These are phyloP conservation scores for Clarias magur DNA, from an alignment of 2,113 vertebrate species.

Conservation along the genomic window DNA sequence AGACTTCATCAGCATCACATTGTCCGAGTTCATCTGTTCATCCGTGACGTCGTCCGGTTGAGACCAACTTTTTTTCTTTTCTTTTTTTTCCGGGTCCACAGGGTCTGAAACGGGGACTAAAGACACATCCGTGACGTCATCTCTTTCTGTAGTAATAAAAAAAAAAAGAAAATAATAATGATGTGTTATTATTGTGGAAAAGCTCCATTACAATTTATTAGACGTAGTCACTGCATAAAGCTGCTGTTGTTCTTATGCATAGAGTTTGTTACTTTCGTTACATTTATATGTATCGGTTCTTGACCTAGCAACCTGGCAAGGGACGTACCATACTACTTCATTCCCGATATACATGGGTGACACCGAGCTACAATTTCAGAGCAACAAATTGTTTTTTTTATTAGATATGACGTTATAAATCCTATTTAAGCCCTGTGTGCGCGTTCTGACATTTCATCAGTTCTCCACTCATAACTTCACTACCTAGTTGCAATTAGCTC, in stretches of 20 bases:
- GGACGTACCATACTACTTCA: no score
- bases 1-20: conserved; percentile 13
- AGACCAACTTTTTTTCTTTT: neutral
- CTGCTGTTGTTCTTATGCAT: neutral
- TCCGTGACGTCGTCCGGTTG: conserved; percentile 8
- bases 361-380: neutral
- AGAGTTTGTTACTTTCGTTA: neutral
- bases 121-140: conserved; percentile 82
- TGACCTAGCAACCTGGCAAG: no score
- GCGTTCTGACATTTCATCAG: no score
- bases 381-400: no score
- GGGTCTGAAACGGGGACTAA: conserved; percentile 50
- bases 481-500: no score
- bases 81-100: neutral
- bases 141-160: conserved; percentile 75
- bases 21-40: conserved; percentile 7
- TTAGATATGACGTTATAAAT: no score
- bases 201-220: neutral
- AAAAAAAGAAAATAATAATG: conserved; percentile 38
- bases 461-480: no score
- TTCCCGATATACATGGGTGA: no score
- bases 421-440: no score
- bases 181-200: neutral
- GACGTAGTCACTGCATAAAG: no score
- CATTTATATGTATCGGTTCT: neutral